Percentiles rank a stretch among this genome's conserved stretches.
Evolutionary conservation across 2,888 invertebrate species (phyloP).

Genomic region (Himalopsyche tibetana): DNA sequence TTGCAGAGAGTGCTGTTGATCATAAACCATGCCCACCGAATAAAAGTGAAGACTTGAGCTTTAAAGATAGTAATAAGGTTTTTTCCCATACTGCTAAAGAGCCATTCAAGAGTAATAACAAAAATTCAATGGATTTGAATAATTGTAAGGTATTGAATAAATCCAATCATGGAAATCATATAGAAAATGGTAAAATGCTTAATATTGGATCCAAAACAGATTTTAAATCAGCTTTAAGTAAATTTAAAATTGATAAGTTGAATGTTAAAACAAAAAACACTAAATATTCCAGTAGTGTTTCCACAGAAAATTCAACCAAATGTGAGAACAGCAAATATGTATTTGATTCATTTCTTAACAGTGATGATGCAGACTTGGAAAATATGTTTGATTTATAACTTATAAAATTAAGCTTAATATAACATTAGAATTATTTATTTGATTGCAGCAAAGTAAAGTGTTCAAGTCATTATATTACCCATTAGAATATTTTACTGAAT

Average conservation of each 20-base stretch:
- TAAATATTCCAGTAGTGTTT: background rate
- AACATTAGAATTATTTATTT: no score
- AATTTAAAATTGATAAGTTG: background rate
- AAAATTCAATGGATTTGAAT: background rate
- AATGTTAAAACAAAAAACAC: background rate
- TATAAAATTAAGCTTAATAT: no score
- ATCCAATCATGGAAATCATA: background rate
- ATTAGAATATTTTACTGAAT: no score
- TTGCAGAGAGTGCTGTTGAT: background rate
- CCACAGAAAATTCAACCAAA: background rate
- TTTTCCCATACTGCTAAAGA: background rate
- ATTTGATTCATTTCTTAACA: background rate
- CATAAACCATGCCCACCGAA: background rate
- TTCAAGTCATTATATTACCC: no score
- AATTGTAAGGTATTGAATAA: background rate
- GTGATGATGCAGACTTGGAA: background rate
- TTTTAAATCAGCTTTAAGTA: background rate
- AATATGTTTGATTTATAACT: background rate
- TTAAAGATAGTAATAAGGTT: background rate
- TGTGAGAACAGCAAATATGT: background rate
- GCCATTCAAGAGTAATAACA: background rate
- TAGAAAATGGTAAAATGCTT: background rate
- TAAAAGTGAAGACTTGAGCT: background rate
- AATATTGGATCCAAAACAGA: background rate
- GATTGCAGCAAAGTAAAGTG: no score